phyloP scores from a whole-genome alignment of 1,140 invertebrate genomes.

The Proales similis region DNA sequence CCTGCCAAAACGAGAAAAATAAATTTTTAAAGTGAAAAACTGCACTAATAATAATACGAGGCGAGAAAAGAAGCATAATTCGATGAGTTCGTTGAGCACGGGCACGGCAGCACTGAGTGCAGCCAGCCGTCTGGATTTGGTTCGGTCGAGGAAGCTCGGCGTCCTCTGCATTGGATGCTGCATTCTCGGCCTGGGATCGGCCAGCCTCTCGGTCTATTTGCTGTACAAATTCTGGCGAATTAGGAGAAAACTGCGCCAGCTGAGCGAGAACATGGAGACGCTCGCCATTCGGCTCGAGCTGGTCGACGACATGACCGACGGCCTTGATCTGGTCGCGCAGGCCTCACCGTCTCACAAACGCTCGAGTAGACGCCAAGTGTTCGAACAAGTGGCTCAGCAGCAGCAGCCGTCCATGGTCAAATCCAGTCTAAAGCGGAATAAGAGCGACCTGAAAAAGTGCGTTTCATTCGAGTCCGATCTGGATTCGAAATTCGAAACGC shows the following conservation, averaged over 20 bases:
- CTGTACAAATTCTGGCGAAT: conserved; percentile 23
- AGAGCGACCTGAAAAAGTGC: background rate
- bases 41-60: background rate
- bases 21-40: background rate
- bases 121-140: background rate
- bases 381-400: background rate
- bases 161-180: background rate
- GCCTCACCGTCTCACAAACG: too few species aligned
- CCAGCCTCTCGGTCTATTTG: background rate
- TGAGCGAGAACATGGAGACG: background rate
- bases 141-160: background rate
- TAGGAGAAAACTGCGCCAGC: background rate
- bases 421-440: background rate
- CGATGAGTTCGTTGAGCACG: background rate
- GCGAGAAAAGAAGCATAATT: background rate
- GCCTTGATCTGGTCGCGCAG: too few species aligned
- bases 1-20: background rate
- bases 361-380: background rate
- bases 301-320: too few species aligned
- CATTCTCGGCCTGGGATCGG: background rate
- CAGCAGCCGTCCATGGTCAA: background rate
- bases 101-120: background rate
- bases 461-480: background rate
- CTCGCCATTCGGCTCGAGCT: too few species aligned
- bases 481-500: conserved; percentile 3